Percentiles rank a stretch among this genome's conserved stretches.
Conservation (phyloP, 2,113 vertebrate genomes). For the Pteronura brasiliensis region DNA sequence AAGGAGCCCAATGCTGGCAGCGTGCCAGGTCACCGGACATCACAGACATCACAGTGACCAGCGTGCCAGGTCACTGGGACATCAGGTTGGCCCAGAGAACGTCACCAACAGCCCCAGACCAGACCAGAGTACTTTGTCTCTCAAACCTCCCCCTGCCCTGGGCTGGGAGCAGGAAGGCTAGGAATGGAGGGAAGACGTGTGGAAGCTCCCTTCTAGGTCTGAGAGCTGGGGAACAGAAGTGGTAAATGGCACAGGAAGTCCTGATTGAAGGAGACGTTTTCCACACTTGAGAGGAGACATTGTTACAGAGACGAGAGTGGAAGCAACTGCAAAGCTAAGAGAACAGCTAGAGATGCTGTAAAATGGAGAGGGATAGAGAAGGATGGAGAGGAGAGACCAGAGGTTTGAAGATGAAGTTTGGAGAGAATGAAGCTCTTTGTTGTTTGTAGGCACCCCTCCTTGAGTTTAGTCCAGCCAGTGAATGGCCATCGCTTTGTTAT, state of each 20-base stretch:
- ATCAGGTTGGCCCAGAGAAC: not conserved
- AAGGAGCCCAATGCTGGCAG: not conserved
- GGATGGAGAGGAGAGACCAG: not conserved
- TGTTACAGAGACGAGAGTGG: not conserved
- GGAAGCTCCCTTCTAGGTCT: not conserved
- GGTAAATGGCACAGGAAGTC: not conserved
- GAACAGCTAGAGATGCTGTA: not conserved
- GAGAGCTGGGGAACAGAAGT: not conserved
- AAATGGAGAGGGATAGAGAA: not conserved
- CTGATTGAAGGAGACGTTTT: not conserved
- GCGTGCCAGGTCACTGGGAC: rapidly evolving
- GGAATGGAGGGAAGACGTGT: not conserved
- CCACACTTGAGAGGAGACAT: not conserved
- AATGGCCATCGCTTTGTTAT: not conserved
- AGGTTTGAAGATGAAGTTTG: not conserved
- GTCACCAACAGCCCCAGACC: too few relatives aligned
- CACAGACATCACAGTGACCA: not conserved
- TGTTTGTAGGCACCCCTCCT: not conserved
- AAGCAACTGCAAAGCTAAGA: not conserved
- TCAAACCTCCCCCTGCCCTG: not conserved
- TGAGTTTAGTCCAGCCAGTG: rapidly evolving
- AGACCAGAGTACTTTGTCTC: not conserved
- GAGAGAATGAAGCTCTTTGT: not conserved
- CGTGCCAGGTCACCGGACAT: rapidly evolving
- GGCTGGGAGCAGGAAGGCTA: not conserved